A percentile compares a stretch with the other conserved stretches of the same genome.
Conservation (phyloP, 2,888 invertebrate species). For the Spodoptera littoralis region DNA sequence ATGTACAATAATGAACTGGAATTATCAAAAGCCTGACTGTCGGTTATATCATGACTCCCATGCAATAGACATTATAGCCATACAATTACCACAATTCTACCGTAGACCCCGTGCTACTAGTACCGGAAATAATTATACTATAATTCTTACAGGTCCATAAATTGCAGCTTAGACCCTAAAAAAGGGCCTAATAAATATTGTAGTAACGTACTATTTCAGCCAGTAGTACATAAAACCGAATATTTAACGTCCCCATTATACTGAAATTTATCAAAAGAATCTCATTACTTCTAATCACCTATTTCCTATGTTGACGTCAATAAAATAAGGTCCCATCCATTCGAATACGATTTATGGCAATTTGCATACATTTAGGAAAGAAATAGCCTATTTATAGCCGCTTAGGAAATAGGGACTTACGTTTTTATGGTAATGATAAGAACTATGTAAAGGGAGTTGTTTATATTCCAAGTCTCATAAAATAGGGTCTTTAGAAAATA, state of each 20-base stretch:
- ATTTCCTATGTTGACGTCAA: conserved; percentile 42
- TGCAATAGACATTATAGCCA: no score
- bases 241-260: not conserved
- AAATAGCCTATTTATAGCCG: conserved; percentile 34
- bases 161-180: no score
- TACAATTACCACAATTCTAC: no score
- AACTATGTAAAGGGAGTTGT: conserved; percentile 14
- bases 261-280: conserved; percentile 23
- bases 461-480: conserved; percentile 31
- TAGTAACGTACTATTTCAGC: no score
- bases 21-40: no score
- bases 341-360: conserved; percentile 43
- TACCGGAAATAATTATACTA: no score
- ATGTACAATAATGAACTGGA: no score
- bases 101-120: no score
- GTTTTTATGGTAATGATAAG: conserved; percentile 40
- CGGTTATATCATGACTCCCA: no score
- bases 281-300: conserved; percentile 43
- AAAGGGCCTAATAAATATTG: no score
- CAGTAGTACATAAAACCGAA: no score
- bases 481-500: conserved; percentile 13
- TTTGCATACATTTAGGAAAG: conserved; percentile 49
- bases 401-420: conserved; percentile 19
- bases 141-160: no score
- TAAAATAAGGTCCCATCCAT: conserved; percentile 42